Percentiles rank a stretch among this genome's conserved stretches.
These are phyloP conservation scores for Murina feae DNA, from an alignment of 2,113 vertebrate species.

Conservation along the genomic window DNA sequence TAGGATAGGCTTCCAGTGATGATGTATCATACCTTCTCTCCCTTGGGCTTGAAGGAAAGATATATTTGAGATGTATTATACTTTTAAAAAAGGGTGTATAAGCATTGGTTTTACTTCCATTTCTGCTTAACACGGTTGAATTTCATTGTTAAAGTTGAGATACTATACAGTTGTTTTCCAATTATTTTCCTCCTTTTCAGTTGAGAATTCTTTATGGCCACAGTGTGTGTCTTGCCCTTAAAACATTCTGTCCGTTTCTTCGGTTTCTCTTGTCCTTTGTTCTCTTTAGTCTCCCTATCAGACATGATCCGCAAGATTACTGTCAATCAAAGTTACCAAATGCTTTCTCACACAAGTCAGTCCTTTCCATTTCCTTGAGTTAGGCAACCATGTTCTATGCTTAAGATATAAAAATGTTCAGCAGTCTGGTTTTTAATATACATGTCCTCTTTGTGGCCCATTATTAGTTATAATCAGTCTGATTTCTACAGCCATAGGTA, in stretches of 20 bases:
- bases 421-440: neutral
- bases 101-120: neutral
- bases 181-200: neutral
- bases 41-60: neutral
- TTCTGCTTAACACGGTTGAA: neutral
- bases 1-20: neutral
- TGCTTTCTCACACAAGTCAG: neutral
- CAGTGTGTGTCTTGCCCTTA: neutral
- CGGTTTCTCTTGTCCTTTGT: neutral
- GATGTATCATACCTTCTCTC: neutral
- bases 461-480: neutral
- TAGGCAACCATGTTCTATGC: neutral
- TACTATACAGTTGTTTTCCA: neutral
- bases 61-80: neutral
- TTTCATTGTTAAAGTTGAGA: neutral
- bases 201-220: neutral
- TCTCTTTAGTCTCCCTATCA: neutral
- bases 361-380: neutral
- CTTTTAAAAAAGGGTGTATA: neutral
- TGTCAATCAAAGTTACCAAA: constrained; percentile 16
- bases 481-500: neutral
- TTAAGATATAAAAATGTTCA: constrained; percentile 19
- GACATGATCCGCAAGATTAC: neutral
- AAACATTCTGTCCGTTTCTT: neutral
- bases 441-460: neutral